phyloP scores from a whole-genome alignment of 2,113 vertebrate species.

The Rhipidura dahli region DNA sequence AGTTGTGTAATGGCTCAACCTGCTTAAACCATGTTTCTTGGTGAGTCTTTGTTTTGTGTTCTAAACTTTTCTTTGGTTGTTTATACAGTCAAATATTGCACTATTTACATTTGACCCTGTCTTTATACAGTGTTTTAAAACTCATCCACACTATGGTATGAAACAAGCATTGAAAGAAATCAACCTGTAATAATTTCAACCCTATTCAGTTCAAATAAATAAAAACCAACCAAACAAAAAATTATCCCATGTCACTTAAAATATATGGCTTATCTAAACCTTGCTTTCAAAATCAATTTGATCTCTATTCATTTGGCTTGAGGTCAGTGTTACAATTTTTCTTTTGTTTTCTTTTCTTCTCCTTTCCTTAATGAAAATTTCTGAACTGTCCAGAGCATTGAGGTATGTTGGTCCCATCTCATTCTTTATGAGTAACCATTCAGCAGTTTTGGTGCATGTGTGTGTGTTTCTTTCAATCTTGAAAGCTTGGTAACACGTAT shows the following conservation, averaged over 20 bases:
- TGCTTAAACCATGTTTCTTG: not conserved
- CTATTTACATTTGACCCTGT: not conserved
- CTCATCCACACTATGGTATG: not conserved
- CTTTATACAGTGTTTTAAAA: not conserved
- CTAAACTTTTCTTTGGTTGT: not conserved
- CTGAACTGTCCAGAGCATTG: not conserved
- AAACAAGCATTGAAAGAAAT: not conserved
- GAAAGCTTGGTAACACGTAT: not conserved
- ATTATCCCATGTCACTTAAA: not conserved
- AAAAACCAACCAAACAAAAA: not conserved
- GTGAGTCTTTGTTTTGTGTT: not conserved
- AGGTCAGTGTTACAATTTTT: not conserved
- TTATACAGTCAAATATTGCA: not conserved
- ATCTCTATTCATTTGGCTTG: not conserved
- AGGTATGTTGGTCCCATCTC: not conserved
- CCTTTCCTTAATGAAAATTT: not conserved
- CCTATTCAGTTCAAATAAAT: not conserved
- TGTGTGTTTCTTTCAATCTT: accelerated
- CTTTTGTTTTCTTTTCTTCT: not conserved
- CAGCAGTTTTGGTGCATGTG: not conserved
- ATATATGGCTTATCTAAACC: not conserved
- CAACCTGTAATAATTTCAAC: not conserved
- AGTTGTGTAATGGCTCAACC: not conserved
- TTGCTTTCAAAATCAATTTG: not conserved
- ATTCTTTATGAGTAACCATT: not conserved